Evolutionary conservation across 2,797 vertebrate genomes (phyloP).

Genomic region (Sebastolobus altivelis): DNA sequence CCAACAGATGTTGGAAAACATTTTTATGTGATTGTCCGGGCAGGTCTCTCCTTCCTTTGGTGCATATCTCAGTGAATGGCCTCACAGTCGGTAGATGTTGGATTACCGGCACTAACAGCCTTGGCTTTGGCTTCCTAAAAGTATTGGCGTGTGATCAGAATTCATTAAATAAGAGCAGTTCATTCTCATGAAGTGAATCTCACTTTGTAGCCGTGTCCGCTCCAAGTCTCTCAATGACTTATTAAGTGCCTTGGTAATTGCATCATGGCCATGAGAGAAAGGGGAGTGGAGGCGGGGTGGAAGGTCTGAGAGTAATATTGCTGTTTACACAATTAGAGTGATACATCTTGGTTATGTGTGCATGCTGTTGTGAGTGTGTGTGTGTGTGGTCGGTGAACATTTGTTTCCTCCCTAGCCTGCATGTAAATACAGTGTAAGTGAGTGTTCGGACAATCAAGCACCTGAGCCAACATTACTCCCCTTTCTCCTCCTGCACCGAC

Average conservation of each 20-base stretch:
- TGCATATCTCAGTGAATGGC: conserved; percentile 27
- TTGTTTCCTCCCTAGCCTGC: conserved; percentile 68
- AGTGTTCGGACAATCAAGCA: conserved; percentile 76
- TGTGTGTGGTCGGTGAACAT: conserved; percentile 72
- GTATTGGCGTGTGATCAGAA: conserved; percentile 36
- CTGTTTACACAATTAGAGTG: conserved; percentile 72
- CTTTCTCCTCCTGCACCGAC: conserved; percentile 43
- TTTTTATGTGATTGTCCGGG: conserved; percentile 46
- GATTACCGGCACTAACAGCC: conserved; percentile 26
- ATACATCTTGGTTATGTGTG: conserved; percentile 65
- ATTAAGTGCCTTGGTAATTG: conserved; percentile 77
- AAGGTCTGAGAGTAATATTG: conserved; percentile 70
- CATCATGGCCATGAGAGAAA: conserved; percentile 72
- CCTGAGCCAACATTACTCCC: conserved; percentile 80
- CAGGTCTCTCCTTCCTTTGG: conserved; percentile 46
- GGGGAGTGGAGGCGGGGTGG: conserved; percentile 52
- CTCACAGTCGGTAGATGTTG: conserved; percentile 28
- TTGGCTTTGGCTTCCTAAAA: conserved; percentile 31
- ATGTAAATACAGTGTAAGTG: conserved; percentile 71
- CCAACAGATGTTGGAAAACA: conserved; percentile 77
- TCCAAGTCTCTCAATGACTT: conserved; percentile 67
- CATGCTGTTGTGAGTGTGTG: conserved; percentile 46
- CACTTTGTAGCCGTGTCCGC: conserved; percentile 37
- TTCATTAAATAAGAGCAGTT: conserved; percentile 47
- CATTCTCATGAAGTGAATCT: conserved; percentile 44